A percentile compares a stretch with the other conserved stretches of the same genome.
Conservation (phyloP, 2,888 invertebrate species). For the Epirrhoe alternata region DNA sequence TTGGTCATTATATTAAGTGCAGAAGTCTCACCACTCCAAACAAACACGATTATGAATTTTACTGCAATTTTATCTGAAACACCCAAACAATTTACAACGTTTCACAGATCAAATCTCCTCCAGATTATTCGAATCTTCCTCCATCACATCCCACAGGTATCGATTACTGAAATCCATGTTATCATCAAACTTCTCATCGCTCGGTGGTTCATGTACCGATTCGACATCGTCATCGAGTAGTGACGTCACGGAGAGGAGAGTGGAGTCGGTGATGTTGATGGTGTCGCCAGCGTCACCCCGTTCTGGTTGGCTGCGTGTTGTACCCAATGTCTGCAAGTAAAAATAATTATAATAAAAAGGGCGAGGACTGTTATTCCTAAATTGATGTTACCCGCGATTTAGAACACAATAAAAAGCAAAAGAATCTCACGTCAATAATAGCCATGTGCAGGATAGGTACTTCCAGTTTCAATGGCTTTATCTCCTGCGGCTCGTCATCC, state of each 20-base stretch:
- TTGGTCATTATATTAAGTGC: too few relatives aligned
- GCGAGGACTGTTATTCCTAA: too few relatives aligned
- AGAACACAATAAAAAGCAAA: background rate
- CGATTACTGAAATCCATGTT: constrained; percentile 47
- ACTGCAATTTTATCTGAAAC: background rate
- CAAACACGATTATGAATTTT: background rate
- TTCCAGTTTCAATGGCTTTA: constrained; percentile 65
- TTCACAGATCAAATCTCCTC: constrained; percentile 39
- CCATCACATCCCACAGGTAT: constrained; percentile 67
- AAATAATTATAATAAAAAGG: too few relatives aligned
- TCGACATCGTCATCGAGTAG: constrained; percentile 66
- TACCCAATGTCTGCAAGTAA: constrained; percentile 60
- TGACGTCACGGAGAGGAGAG: constrained; percentile 70
- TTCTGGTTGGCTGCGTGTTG: constrained; percentile 62
- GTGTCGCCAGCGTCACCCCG: constrained; percentile 72
- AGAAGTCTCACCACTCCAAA: too few relatives aligned
- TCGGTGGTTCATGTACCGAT: constrained; percentile 39
- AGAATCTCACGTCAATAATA: constrained; percentile 68
- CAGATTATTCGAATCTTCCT: constrained; percentile 58
- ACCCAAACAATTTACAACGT: background rate
- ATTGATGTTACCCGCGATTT: too few relatives aligned
- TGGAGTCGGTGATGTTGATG: constrained; percentile 63
- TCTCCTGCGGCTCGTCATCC: constrained; percentile 68
- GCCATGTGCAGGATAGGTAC: constrained; percentile 77
- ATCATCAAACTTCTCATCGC: constrained; percentile 26